Evolutionary conservation across 2,888 invertebrate genomes (phyloP), one percentile per base, ranked within the genome.

Genomic region (Sarcophaga subvicina): DNA sequence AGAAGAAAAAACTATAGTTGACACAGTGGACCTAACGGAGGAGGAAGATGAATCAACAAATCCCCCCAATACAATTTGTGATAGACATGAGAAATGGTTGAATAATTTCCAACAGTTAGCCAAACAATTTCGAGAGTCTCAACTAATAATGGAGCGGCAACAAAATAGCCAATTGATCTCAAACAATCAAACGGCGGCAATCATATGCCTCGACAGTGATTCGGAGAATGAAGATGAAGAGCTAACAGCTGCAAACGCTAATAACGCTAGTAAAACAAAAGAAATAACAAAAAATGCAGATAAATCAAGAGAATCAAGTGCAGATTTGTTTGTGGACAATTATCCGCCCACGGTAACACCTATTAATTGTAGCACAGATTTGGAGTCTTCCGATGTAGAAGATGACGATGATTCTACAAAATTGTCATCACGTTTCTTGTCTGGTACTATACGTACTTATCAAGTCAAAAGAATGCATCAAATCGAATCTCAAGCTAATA

Each of bases 241-340:
- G 45, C 66, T 54, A 14, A 59, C 81, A 20, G 14, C 59, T 25
- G 67, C 8, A 62, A 22, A 4, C 14, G 22, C 6, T 60, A 69
- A 70, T 14, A 22, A 22, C 22, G 10, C 54, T 17, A 54, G 10
- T 14, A 45, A 69, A 70, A 45, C 25, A n/a, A 4, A n/a, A 17
- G 25, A 22, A 47, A 25, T 22, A 64, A 10, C 54, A 17, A 20
- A 37, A 27, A 14, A 17, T 4, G 4, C 27, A 69, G 49, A 17
- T 5, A 5, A 62, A 69, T 8, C n/a, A 6, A 12, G 10, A n/a
- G 47, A 69, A 17, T 54, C 17, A 10, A 17, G 1, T 0, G 79
- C 77, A 63, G 87, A 84, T 60, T 76, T 87, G 72, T 87, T 87
- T 84, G 64, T 64, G n/a, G 84, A 87, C 20, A 87, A 22, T 79